Conservation (phyloP, 2,888 invertebrate species). For the Synanthedon vespiformis region DNA sequence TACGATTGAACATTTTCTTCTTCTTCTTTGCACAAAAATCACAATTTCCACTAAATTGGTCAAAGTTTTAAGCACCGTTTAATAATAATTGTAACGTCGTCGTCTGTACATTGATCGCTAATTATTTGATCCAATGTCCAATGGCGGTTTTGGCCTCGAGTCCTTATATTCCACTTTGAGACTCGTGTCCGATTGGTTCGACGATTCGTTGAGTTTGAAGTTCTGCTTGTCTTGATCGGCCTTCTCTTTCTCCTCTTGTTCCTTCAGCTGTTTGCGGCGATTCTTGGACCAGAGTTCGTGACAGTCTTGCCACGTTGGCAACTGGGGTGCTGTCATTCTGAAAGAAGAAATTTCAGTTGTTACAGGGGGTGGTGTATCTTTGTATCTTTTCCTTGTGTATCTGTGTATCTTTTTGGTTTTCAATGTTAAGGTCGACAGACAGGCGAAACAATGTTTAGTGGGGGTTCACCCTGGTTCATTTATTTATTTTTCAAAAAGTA, state of each 20-base stretch:
- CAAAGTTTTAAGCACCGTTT: slow-evolving; percentile 17
- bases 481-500: no score
- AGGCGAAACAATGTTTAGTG: no score
- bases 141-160: slow-evolving; percentile 38
- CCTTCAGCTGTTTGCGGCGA: slow-evolving; percentile 85
- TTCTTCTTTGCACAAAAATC: no score
- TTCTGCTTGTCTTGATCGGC: slow-evolving; percentile 25
- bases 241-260: slow-evolving; percentile 72
- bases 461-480: no score
- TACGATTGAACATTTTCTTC: no score
- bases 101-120: slow-evolving; percentile 39
- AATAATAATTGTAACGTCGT: slow-evolving; percentile 14
- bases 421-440: no score
- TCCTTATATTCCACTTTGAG: slow-evolving; percentile 42
- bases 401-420: no score
- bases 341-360: slow-evolving; percentile 7
- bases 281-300: slow-evolving; percentile 99
- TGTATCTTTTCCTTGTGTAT: no score
- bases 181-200: slow-evolving; percentile 28
- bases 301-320: slow-evolving; percentile 98
- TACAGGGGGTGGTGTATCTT: no score
- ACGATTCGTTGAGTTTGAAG: slow-evolving; percentile 23
- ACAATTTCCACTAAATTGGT: slow-evolving; percentile 16
- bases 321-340: slow-evolving; percentile 85
- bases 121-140: slow-evolving; percentile 22